Percentiles rank a stretch among this genome's conserved stretches.
Conservation (phyloP, 2,113 vertebrate genomes). For the Osmerus eperlanus region DNA sequence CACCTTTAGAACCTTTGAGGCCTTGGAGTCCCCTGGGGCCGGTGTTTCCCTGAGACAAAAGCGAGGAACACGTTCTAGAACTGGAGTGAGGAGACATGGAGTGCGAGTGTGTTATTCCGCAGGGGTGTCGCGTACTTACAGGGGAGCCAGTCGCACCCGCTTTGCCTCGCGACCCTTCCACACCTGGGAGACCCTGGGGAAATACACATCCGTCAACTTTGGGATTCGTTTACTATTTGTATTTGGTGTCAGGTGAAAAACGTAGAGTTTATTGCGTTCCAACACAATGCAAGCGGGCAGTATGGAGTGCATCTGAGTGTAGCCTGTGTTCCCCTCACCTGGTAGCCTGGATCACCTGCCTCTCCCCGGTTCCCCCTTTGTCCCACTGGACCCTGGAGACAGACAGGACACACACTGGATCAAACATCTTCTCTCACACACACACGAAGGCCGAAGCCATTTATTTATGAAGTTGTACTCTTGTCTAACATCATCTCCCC, state of each 20-base stretch:
- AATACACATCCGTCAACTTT: too few relatives aligned
- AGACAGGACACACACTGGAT: constrained; percentile 29
- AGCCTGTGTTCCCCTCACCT: constrained; percentile 75
- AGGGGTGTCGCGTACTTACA: constrained; percentile 73
- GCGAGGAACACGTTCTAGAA: too few relatives aligned
- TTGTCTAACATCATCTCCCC: too few relatives aligned
- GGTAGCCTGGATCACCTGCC: constrained; percentile 84
- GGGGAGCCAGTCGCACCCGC: constrained; percentile 84
- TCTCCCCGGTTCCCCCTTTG: constrained; percentile 85
- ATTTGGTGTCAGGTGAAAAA: too few relatives aligned
- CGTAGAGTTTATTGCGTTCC: too few relatives aligned
- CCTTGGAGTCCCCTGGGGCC: constrained; percentile 85
- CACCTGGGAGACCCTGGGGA: constrained; percentile 82
- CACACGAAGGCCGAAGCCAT: neutral
- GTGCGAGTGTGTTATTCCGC: neutral
- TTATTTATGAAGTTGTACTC: too few relatives aligned
- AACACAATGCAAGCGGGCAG: too few relatives aligned
- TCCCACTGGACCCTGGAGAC: constrained; percentile 80
- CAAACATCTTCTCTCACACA: constrained; percentile 4
- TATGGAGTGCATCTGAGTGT: too few relatives aligned
- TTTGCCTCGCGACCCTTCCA: constrained; percentile 84
- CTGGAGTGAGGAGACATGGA: too few relatives aligned
- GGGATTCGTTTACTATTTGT: too few relatives aligned
- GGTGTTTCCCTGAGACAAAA: constrained; percentile 78
- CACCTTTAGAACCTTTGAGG: constrained; percentile 91